Evolutionary conservation across 30 jellyfish, hydroid and myxozoan genomes (phyloP).

Genomic region (Turritopsis rubra): DNA sequence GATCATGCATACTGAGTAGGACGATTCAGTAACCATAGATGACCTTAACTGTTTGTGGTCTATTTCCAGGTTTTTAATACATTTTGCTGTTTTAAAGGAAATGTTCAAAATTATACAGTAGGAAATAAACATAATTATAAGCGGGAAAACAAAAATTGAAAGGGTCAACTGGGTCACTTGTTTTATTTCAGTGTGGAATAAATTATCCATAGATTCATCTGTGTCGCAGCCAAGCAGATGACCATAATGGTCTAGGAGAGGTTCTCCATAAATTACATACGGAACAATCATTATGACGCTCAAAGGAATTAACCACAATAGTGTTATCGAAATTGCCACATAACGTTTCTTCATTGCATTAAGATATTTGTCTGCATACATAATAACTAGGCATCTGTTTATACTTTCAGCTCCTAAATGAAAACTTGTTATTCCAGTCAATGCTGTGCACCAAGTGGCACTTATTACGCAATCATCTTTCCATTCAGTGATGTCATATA

Average conservation of each 20-base stretch:
- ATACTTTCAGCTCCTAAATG: slow-evolving; percentile 70
- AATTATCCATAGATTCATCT: neutral
- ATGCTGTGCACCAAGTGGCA: slow-evolving; percentile 24
- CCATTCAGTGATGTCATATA: slow-evolving; percentile 26
- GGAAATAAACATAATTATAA: slow-evolving; percentile 41
- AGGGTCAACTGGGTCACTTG: neutral
- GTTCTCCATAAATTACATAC: too few relatives aligned
- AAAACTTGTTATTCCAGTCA: slow-evolving; percentile 30
- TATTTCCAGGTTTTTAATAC: neutral
- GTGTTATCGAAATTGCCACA: slow-evolving; percentile 4
- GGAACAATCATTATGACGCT: slow-evolving; percentile 22
- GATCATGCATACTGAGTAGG: slow-evolving; percentile 22
- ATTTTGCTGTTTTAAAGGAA: slow-evolving; percentile 23
- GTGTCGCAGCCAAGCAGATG: slow-evolving; percentile 43
- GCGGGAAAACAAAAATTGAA: slow-evolving; percentile 20
- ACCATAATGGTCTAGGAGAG: slow-evolving; percentile 23
- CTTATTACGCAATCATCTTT: slow-evolving; percentile 20
- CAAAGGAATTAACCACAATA: slow-evolving; percentile 48
- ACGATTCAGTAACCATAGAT: neutral
- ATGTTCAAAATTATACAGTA: slow-evolving; percentile 39
- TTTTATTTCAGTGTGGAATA: neutral
- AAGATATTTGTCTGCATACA: slow-evolving; percentile 40
- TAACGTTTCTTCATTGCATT: neutral
- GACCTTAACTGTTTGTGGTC: neutral
- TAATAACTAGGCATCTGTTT: slow-evolving; percentile 42